Evolutionary conservation across 2,888 invertebrate species (phyloP).

Genomic region (Dichetophora obliterata): DNA sequence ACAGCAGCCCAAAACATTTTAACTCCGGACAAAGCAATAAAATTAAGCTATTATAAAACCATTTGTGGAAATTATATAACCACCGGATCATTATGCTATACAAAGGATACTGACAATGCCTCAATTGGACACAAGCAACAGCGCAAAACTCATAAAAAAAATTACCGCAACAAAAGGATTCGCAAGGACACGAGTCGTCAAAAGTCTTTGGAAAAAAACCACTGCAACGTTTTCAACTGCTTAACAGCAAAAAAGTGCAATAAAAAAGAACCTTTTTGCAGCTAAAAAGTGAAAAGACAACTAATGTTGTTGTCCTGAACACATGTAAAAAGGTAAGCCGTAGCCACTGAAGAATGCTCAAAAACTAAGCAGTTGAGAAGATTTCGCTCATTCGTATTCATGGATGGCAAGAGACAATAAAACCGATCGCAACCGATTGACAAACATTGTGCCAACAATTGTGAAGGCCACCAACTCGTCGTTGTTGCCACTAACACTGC

Average conservation of each 20-base stretch:
- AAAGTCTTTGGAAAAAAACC: neutral
- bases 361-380: neutral
- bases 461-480: neutral
- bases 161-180: conserved; percentile 38
- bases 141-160: conserved; percentile 12
- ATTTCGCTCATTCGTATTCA: neutral
- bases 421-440: conserved; percentile 16
- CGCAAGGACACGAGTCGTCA: conserved; percentile 22
- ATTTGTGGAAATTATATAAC: conserved; percentile 40
- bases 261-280: neutral
- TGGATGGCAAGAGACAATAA: conserved; percentile 16
- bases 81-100: conserved; percentile 26
- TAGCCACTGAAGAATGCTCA: neutral
- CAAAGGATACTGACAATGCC: conserved; percentile 20
- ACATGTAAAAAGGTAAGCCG: neutral
- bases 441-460: neutral
- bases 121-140: conserved; percentile 13
- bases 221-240: too few species aligned
- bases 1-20: conserved; percentile 1
- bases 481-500: neutral
- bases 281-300: neutral
- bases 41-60: conserved; percentile 28
- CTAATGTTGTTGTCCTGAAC: neutral
- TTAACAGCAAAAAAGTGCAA: too few species aligned
- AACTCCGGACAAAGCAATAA: neutral